These are phyloP conservation scores for Dendrophyllia cribrosa DNA, from an alignment of 64 coral and sea anemone species.

Conservation along the genomic window DNA sequence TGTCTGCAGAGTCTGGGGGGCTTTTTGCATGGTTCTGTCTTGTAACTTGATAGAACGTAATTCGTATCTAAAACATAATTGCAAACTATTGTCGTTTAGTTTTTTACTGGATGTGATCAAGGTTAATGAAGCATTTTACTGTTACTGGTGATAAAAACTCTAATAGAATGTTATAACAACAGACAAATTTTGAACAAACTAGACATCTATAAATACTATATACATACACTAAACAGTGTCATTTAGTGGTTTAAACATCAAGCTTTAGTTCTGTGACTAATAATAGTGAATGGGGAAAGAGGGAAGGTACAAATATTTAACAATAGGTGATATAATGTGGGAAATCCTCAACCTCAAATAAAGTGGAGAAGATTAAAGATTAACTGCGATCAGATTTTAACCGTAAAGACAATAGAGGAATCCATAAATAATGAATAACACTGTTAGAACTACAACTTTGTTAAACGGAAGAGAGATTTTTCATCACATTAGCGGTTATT, in stretches of 20 bases:
- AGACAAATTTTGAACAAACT: slow-evolving; percentile 14
- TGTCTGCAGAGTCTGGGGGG: slow-evolving; percentile 96
- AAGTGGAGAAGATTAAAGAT: slow-evolving; percentile 78
- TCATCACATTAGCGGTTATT: slow-evolving; percentile 52
- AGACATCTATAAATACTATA: neutral
- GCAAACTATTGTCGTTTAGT: neutral
- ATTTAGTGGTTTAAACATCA: neutral
- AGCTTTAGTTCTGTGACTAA: neutral
- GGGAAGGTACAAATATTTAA: neutral
- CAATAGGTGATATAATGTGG: neutral
- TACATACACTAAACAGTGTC: neutral
- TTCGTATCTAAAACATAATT: slow-evolving; percentile 86
- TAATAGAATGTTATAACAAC: slow-evolving; percentile 7
- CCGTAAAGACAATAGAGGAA: slow-evolving; percentile 71
- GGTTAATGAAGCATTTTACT: neutral
- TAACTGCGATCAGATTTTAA: slow-evolving; percentile 71
- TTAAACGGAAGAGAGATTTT: slow-evolving; percentile 35
- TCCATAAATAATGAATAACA: slow-evolving; percentile 80
- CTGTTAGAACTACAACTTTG: slow-evolving; percentile 48
- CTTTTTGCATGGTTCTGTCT: slow-evolving; percentile 98
- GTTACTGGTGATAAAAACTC: neutral
- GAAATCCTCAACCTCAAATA: slow-evolving; percentile 9
- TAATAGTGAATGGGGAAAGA: neutral
- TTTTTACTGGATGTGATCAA: neutral
- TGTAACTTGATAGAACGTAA: slow-evolving; percentile 97